Conservation (phyloP, 1,140 invertebrate species). For the Leptinotarsa lineolata region DNA sequence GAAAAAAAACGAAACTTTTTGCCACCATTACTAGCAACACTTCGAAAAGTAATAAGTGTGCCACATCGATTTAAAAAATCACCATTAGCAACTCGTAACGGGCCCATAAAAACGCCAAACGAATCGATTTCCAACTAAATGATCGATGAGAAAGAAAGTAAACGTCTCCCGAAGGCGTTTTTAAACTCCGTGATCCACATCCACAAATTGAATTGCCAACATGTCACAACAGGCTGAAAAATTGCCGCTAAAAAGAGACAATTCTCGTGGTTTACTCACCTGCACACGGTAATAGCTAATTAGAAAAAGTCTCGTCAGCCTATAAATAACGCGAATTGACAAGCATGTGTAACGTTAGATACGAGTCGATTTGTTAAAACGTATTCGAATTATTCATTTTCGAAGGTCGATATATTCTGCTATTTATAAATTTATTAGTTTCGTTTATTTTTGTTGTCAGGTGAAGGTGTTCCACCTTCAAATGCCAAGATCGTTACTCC, state of each 20-base stretch:
- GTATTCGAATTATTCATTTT: background rate
- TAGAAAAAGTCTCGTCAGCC: background rate
- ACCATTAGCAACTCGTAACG: too few relatives aligned
- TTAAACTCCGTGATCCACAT: background rate
- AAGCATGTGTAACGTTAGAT: conserved; percentile 1
- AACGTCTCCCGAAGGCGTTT: too few relatives aligned
- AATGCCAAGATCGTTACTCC: background rate
- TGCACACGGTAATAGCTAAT: background rate
- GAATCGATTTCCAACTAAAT: too few relatives aligned
- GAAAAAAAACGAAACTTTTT: too few relatives aligned
- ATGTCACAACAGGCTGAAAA: background rate
- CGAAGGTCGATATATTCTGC: background rate
- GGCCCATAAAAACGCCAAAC: too few relatives aligned
- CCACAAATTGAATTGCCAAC: background rate
- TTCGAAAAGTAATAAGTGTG: too few relatives aligned
- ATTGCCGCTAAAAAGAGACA: background rate
- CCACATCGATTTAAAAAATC: too few relatives aligned
- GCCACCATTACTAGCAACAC: too few relatives aligned
- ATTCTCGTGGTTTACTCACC: background rate
- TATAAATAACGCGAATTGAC: conserved; percentile 3
- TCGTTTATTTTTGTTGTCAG: background rate
- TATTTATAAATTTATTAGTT: conserved; percentile 1
- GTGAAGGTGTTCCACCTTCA: background rate
- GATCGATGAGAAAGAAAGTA: too few relatives aligned
- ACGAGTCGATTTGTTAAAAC: background rate